Evolutionary conservation across 2,888 invertebrate species (phyloP).

Genomic region (Digitonthophagus gazella): DNA sequence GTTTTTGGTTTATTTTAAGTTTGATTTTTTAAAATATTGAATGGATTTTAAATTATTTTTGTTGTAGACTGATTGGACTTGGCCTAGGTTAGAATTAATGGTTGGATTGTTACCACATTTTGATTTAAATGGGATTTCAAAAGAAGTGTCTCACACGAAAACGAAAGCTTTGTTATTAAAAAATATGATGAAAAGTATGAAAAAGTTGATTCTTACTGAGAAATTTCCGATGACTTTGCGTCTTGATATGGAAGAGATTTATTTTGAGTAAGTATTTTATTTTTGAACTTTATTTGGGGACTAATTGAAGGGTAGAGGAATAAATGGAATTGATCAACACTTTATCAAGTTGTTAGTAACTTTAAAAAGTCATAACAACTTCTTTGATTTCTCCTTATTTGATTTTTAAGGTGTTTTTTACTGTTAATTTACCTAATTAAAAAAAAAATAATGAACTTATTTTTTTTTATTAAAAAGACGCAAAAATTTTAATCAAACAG

Average conservation of each 20-base stretch:
- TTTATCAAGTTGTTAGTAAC: no score
- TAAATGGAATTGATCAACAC: no score
- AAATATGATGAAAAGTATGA: neutral
- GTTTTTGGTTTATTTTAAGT: neutral
- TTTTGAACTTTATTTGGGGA: no score
- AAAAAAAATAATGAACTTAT: no score
- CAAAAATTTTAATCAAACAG: no score
- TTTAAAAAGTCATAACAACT: no score
- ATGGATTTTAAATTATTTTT: neutral
- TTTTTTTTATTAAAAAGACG: no score
- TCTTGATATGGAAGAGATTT: neutral
- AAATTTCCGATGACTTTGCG: neutral
- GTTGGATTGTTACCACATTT: neutral
- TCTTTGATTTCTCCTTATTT: no score
- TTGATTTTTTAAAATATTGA: neutral
- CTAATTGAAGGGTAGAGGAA: no score
- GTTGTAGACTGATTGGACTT: neutral
- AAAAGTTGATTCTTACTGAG: neutral
- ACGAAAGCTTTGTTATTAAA: neutral
- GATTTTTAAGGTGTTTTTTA: no score
- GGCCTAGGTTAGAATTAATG: conserved; percentile 7
- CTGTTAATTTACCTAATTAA: no score
- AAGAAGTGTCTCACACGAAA: neutral
- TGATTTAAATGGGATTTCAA: neutral
- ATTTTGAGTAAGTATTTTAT: conserved; percentile 1